Base-by-base conservation (phyloP, 2,797 vertebrate genomes). In the Microcaecilia unicolor region DNA sequence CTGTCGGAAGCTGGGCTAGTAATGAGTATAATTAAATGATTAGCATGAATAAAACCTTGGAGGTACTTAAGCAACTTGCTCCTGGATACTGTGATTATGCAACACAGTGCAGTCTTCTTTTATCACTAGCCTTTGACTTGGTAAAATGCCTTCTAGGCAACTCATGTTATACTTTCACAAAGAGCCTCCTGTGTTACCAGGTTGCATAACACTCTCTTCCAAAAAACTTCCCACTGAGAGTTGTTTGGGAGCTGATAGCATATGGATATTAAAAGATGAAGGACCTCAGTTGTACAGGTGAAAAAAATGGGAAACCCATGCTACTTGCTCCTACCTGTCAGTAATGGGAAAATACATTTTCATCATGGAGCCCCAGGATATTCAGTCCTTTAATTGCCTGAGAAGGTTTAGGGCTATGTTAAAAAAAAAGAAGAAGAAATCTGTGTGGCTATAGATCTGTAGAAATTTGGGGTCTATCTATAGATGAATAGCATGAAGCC, bases 111-210 rank as follows among this genome's bases (percentile, higher is more conserved):
- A n/a, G 7, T 17, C n/a, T n/a, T n/a, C n/a, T n/a, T 41, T 54
- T 34, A 24, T 46, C 33, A 38, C 8, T 34, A 34, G 20, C 15
- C n/a, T 37, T 35, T 40, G 51, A 31, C 51, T 68, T 34, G 61
- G 23, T 59, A 44, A 49, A 44, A 34, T 37, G 26, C 46, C 59
- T 56, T 19, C 39, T 37, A 32, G 28, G 28, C 45, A 36, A 47
- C 22, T 18, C 9, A 20, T 38, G 43, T 38, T 35, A 51, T 28
- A 39, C n/a, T 43, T 37, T 50, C 28, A 64, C 37, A 61, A 58
- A 58, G 44, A 37, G 41, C 16, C 43, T 31, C 48, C 58, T 61
- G 61, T 55, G 39, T 48, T 36, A 8, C 37, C 25, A 29, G 32
- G 18, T 41, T 48, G 25, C 24, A 33, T 18, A 40, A 31, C 32